A percentile compares a stretch with the other conserved stretches of the same genome.
Conservation (phyloP, 2,113 vertebrate genomes). For the Trogon surrucura region DNA sequence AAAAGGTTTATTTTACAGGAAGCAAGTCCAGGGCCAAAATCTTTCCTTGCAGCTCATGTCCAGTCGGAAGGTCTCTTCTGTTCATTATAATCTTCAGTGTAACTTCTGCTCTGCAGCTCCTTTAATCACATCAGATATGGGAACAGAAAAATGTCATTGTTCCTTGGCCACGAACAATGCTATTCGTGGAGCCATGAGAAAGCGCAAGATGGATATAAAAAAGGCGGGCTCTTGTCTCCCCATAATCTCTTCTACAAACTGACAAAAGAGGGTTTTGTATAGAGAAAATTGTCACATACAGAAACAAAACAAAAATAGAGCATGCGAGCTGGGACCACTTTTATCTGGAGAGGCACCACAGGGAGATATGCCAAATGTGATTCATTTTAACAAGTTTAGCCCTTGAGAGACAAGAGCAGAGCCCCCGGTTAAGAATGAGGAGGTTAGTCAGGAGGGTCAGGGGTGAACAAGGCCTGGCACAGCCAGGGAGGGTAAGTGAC, state of each 20-base stretch:
- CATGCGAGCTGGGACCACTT: conserved; percentile 65
- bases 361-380: conserved; percentile 70
- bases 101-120: conserved; percentile 61
- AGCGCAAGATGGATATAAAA: conserved; percentile 57
- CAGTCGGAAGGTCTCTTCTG: conserved; percentile 2
- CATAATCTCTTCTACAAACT: conserved; percentile 67
- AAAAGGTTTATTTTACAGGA: neutral
- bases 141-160: conserved; percentile 67
- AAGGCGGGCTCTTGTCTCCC: conserved; percentile 62
- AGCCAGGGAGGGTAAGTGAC: conserved; percentile 27
- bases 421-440: conserved; percentile 16
- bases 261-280: conserved; percentile 72
- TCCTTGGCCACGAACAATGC: conserved; percentile 57
- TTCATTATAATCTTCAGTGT: conserved; percentile 57
- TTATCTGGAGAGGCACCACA: conserved; percentile 69
- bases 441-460: conserved; percentile 46
- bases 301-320: conserved; percentile 71
- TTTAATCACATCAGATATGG: conserved; percentile 72
- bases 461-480: conserved; percentile 2
- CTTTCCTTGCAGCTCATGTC: neutral
- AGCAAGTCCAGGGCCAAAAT: neutral
- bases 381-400: conserved; percentile 70
- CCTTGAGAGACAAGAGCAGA: conserved; percentile 56
- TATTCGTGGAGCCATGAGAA: conserved; percentile 56
- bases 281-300: conserved; percentile 70